Conservation (phyloP, 1,140 invertebrate species). For the Zaprionus camerounensis region DNA sequence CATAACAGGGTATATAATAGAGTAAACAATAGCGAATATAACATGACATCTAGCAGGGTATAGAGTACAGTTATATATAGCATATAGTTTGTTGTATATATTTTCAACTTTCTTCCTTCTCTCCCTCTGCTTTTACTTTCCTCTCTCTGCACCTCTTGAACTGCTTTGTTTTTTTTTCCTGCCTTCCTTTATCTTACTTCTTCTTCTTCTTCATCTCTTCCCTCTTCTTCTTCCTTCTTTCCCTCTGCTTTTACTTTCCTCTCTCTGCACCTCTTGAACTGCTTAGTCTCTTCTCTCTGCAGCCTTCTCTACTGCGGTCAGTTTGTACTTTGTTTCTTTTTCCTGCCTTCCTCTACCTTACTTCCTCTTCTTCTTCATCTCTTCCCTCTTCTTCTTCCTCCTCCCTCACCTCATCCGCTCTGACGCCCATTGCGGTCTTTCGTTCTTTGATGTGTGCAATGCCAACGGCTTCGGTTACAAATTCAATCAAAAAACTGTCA, state of each 20-base stretch:
- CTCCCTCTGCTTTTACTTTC: not conserved
- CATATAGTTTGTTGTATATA: too few species aligned
- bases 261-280: not conserved
- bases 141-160: too few species aligned
- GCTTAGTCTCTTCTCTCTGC: not conserved
- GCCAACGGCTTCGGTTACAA: conserved; percentile 73
- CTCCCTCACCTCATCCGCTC: conserved; percentile 15
- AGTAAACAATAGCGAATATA: too few species aligned
- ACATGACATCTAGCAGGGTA: too few species aligned
- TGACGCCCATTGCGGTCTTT: conserved; percentile 8
- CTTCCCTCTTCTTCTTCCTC: not conserved
- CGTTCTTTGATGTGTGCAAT: conserved; percentile 66
- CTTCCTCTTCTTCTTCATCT: not conserved
- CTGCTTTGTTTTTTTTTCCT: too few species aligned
- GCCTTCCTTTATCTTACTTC: too few species aligned
- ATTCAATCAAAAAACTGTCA: conserved; percentile 78
- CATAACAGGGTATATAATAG: too few species aligned
- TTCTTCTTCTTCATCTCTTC: too few species aligned
- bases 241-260: not conserved
- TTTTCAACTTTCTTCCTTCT: too few species aligned
- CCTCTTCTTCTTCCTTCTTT: too few species aligned
- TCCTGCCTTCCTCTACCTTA: not conserved
- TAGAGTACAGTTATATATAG: too few species aligned
- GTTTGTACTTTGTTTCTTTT: not conserved
- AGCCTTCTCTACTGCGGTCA: not conserved